Evolutionary conservation across 1,140 invertebrate species (phyloP).

Genomic region (Pogonomyrmex californicus): DNA sequence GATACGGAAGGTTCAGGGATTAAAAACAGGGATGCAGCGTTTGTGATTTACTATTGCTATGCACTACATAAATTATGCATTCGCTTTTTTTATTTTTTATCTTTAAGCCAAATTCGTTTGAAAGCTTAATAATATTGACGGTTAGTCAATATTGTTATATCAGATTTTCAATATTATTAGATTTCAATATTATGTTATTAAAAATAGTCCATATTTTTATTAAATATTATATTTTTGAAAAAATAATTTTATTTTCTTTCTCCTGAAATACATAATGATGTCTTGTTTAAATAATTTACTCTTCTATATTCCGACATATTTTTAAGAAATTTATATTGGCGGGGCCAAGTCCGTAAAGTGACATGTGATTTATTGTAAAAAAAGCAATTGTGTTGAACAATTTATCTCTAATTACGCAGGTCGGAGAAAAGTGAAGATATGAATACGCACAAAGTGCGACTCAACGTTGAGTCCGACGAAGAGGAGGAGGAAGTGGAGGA

Average conservation of each 20-base stretch:
- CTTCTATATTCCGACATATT: neutral
- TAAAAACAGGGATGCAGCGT: no score
- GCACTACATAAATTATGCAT: no score
- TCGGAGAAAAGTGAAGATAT: slow-evolving; percentile 91
- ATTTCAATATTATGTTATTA: neutral
- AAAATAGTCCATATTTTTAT: neutral
- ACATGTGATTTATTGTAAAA: neutral
- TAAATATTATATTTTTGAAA: neutral
- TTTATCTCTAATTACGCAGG: slow-evolving; percentile 81
- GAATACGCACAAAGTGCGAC: slow-evolving; percentile 90
- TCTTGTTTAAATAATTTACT: neutral
- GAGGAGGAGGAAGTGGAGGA: slow-evolving; percentile 82
- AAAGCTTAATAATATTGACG: neutral
- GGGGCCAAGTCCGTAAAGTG: neutral
- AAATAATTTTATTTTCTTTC: neutral
- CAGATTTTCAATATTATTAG: neutral
- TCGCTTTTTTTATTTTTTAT: neutral
- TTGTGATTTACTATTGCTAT: neutral
- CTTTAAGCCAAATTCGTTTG: neutral
- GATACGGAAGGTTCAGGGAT: neutral
- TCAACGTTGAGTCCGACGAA: slow-evolving; percentile 88
- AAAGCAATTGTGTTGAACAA: neutral
- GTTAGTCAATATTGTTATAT: neutral
- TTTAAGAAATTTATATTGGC: neutral
- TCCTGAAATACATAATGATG: neutral